Conservation (phyloP, 2,888 invertebrate genomes). For the Nymphalis polychloros region DNA sequence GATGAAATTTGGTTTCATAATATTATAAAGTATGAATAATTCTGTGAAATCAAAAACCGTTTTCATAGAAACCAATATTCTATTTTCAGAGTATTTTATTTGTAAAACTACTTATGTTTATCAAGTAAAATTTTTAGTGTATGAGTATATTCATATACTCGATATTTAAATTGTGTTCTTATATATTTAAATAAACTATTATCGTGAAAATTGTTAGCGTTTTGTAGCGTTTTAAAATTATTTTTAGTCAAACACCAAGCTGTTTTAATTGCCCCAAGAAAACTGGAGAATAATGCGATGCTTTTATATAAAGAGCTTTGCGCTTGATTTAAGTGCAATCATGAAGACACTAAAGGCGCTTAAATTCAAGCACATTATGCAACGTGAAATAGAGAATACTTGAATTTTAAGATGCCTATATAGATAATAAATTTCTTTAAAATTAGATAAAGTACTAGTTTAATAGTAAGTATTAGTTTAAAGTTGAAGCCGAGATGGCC, state of each 20-base stretch:
- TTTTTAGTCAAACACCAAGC: constrained; percentile 15
- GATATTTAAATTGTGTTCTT: no score
- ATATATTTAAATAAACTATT: background rate
- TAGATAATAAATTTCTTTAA: background rate
- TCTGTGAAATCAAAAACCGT: no score
- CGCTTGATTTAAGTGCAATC: constrained; percentile 34
- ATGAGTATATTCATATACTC: no score
- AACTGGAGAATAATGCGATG: constrained; percentile 31
- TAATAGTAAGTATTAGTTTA: no score
- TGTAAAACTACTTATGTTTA: no score
- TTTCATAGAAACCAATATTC: no score
- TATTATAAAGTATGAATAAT: no score
- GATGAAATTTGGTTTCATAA: no score
- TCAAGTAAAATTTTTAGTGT: no score
- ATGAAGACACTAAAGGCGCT: constrained; percentile 28
- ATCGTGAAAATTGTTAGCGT: background rate
- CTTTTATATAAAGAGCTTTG: constrained; percentile 33
- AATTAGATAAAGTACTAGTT: background rate
- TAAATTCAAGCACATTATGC: constrained; percentile 31
- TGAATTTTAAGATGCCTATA: constrained; percentile 1
- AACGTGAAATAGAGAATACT: constrained; percentile 25
- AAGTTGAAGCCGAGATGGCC: no score
- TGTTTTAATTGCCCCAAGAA: constrained; percentile 25
- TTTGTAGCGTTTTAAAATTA: background rate
- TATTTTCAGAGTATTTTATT: no score